phyloP scores from a whole-genome alignment of 2,888 invertebrate species.

The Taphrorychus bicolor region DNA sequence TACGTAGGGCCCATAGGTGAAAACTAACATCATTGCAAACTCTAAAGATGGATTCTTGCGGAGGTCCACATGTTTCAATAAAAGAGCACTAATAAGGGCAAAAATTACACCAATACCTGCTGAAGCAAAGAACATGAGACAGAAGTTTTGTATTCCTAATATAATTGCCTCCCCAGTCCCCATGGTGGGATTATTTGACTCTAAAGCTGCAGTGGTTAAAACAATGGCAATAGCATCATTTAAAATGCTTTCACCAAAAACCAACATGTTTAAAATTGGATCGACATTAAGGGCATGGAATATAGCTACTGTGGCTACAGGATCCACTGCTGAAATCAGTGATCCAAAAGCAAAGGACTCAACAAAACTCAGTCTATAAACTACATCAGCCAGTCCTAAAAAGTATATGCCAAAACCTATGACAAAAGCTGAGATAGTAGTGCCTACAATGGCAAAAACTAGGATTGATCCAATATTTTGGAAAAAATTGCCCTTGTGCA shows the following conservation, averaged over 20 bases:
- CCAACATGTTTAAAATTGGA: constrained; percentile 98
- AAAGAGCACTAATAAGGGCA: constrained; percentile 89
- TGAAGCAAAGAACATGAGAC: constrained; percentile 98
- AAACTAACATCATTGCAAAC: constrained; percentile 98
- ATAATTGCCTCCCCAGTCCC: constrained; percentile 85
- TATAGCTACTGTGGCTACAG: constrained; percentile 98
- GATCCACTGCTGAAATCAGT: constrained; percentile 97
- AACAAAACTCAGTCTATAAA: constrained; percentile 90
- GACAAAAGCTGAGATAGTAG: constrained; percentile 94
- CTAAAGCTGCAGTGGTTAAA: constrained; percentile 86
- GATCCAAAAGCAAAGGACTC: constrained; percentile 99
- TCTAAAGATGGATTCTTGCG: constrained; percentile 97
- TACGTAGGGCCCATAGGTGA: constrained; percentile 98
- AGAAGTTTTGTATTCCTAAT: constrained; percentile 88
- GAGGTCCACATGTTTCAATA: constrained; percentile 94
- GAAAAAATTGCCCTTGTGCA: constrained; percentile 96
- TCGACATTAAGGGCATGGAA: constrained; percentile 98
- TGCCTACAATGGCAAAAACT: constrained; percentile 97
- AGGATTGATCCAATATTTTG: constrained; percentile 99
- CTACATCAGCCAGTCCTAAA: constrained; percentile 89
- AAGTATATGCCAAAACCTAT: constrained; percentile 97
- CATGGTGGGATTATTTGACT: constrained; percentile 71
- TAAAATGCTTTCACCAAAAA: constrained; percentile 94
- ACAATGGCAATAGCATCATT: constrained; percentile 99
- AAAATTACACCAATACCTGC: constrained; percentile 95